These are phyloP conservation scores for Aquatica leii DNA, from an alignment of 2,888 invertebrate genomes.

Conservation along the genomic window DNA sequence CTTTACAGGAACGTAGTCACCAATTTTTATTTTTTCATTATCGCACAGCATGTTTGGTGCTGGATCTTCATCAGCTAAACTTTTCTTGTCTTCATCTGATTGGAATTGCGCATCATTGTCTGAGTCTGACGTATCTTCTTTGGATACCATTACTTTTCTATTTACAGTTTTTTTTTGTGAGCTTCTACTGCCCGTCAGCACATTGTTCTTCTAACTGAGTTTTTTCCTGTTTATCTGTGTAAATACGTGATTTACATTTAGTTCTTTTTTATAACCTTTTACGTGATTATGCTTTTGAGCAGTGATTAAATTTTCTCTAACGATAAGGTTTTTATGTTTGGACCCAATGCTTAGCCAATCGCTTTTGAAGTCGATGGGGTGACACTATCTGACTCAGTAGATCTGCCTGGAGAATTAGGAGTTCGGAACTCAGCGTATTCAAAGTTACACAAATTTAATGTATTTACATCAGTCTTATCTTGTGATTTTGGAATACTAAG, in stretches of 20 bases:
- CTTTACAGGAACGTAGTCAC: background rate
- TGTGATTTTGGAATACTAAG: too few species aligned
- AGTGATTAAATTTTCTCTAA: background rate
- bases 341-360: background rate
- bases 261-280: background rate
- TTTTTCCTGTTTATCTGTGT: background rate
- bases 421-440: background rate
- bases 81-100: too few species aligned
- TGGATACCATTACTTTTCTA: background rate
- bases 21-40: background rate
- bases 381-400: background rate
- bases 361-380: slow-evolving; percentile 1
- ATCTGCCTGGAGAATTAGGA: background rate
- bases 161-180: background rate
- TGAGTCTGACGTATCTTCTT: background rate
- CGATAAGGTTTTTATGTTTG: background rate
- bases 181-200: too few species aligned
- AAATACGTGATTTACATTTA: background rate
- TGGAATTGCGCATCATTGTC: too few species aligned
- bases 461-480: background rate
- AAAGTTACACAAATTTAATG: background rate
- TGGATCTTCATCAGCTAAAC: too few species aligned
- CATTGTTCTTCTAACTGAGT: background rate
- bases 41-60: too few species aligned
- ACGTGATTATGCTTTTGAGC: background rate